Evolutionary conservation across 2,113 vertebrate genomes (phyloP).

Genomic region (Egretta garzetta): DNA sequence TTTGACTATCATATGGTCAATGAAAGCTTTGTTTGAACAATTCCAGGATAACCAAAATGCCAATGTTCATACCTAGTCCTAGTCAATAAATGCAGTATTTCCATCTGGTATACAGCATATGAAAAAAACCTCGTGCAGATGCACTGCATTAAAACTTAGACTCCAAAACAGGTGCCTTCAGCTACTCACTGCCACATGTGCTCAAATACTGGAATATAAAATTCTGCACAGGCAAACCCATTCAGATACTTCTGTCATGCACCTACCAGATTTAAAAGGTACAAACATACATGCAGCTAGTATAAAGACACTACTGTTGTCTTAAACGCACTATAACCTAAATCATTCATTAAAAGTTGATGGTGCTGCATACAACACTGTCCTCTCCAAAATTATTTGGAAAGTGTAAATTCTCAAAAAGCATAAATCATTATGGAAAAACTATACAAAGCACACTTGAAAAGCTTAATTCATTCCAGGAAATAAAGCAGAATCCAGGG

Average conservation of each 20-base stretch:
- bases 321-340: background rate
- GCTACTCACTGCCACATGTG: background rate
- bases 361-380: background rate
- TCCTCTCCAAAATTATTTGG: background rate
- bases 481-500: background rate
- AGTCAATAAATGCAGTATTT: background rate
- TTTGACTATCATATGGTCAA: background rate
- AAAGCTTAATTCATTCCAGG: background rate
- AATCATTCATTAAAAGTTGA: background rate
- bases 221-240: background rate
- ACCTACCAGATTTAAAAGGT: background rate
- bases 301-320: background rate
- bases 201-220: background rate
- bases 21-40: background rate
- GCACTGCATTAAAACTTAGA: background rate
- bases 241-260: background rate
- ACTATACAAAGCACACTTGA: fast-evolving
- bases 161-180: background rate
- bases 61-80: background rate
- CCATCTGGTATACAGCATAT: background rate
- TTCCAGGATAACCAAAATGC: background rate
- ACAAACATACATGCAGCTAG: background rate
- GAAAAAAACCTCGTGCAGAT: background rate
- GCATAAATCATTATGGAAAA: background rate
- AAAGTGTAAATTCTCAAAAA: background rate